Evolutionary conservation across 2,888 invertebrate genomes (phyloP), one percentile per base, ranked within the genome.

Genomic region (Limnephilus marmoratus): DNA sequence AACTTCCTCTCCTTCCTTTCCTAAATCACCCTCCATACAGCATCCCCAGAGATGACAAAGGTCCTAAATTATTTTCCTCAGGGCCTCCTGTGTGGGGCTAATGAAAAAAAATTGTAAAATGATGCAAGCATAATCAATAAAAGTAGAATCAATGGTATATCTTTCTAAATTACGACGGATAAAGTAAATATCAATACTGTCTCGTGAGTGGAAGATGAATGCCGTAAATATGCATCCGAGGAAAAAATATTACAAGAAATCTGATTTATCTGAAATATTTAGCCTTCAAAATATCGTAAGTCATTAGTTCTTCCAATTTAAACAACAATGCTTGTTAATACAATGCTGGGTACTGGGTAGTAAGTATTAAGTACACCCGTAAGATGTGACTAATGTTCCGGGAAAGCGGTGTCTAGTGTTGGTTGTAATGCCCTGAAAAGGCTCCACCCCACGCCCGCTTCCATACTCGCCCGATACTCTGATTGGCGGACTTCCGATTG

Each of bases 401-500:
- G 68, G 68, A 68, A 68, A 68, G 68, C n/a, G 68, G 68, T n/a
- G 68, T 68, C 68, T 68, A 68, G 24, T 68, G 68, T 68, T 53
- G 53, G 53, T 53, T 34, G 83, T 41, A 41, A 83, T 34, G 37
- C 34, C 34, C 83, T 41, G 83, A 37, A 24, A 83, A 83, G 37
- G 24, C 83, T 34, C 34, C 83, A 31, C 31, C 83, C 83, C 34
- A 37, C 9, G 83, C 83, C 86, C 45, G n/a, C 49, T 86, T 45
- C 86, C 49, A 41, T 45, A 45, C 86, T 37, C 86, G 41, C 45
- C 13, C 41, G 45, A 86, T 45, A 45, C 24, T 81, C 31, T 90
- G 91, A 90, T 90, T 90, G 92, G 89, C 90, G 93, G 92, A 92
- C 53, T 87, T 93, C 91, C 93, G 93, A 90, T 86, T 90, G 86